Percentiles rank a stretch among this genome's conserved stretches.
Conservation (phyloP, 2,888 invertebrate genomes). For the Auanema freiburgensis region DNA sequence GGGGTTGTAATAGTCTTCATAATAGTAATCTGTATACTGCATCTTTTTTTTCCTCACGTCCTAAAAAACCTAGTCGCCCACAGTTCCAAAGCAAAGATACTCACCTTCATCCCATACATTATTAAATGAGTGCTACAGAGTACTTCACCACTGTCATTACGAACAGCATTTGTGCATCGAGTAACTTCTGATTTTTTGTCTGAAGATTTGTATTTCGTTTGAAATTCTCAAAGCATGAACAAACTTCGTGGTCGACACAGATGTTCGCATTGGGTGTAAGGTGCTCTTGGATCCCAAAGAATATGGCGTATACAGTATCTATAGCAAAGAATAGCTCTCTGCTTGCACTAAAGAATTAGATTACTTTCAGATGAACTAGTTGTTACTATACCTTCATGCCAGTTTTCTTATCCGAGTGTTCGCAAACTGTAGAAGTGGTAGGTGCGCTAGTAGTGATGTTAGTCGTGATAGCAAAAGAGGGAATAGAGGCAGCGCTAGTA, state of each 20-base stretch:
- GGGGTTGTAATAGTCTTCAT: background rate
- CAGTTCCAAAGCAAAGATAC: background rate
- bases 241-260: slow-evolving; percentile 66
- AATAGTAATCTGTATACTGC: too few relatives aligned
- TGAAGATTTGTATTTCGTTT: background rate
- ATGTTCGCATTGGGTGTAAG: slow-evolving; percentile 80
- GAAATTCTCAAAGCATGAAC: slow-evolving; percentile 2
- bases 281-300: slow-evolving; percentile 79
- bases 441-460: too few relatives aligned
- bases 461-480: too few relatives aligned
- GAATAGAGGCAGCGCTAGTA: too few relatives aligned
- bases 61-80: too few relatives aligned
- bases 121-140: slow-evolving; percentile 60
- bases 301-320: slow-evolving; percentile 82
- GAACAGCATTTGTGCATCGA: slow-evolving; percentile 56
- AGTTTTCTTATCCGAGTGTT: too few relatives aligned
- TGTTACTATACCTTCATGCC: too few relatives aligned
- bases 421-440: too few relatives aligned
- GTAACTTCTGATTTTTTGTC: slow-evolving; percentile 27
- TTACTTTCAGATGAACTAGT: background rate
- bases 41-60: too few relatives aligned
- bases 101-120: slow-evolving; percentile 43
- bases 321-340: slow-evolving; percentile 74
- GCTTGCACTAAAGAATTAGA: slow-evolving; percentile 65
- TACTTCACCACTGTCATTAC: slow-evolving; percentile 18